Conservation (phyloP, 2,888 invertebrate species). For the Zootermopsis nevadensis region DNA sequence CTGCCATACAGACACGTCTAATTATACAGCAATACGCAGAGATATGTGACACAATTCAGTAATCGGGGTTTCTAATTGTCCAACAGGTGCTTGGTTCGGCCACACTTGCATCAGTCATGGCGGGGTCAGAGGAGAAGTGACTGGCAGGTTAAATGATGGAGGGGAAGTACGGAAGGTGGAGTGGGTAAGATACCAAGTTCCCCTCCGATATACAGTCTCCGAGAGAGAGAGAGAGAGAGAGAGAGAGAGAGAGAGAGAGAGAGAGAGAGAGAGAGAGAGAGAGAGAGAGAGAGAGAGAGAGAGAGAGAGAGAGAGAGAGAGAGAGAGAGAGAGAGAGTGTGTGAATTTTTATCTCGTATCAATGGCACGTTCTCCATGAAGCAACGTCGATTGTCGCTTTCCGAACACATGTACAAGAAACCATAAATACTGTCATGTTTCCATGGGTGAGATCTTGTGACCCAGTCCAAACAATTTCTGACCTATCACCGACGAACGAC, state of each 20-base stretch:
- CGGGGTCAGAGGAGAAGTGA: slow-evolving; percentile 13
- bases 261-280: no score
- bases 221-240: no score
- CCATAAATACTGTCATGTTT: no score
- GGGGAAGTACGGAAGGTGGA: neutral
- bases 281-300: no score
- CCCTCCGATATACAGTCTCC: no score
- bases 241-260: no score
- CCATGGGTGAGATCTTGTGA: no score
- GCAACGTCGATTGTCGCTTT: neutral
- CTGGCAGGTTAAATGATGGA: slow-evolving; percentile 10
- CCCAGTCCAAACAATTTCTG: no score
- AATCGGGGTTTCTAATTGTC: neutral
- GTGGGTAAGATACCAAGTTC: neutral
- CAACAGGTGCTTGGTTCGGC: neutral
- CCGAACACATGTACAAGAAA: no score
- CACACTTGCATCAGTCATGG: neutral
- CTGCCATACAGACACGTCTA: neutral
- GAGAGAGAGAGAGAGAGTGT: no score
- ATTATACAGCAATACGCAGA: neutral
- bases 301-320: no score
- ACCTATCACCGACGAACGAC: no score
- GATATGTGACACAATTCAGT: neutral
- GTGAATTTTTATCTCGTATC: neutral
- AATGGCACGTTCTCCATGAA: neutral